phyloP scores from a whole-genome alignment of 2,113 vertebrate species.

The Corvus hawaiiensis region DNA sequence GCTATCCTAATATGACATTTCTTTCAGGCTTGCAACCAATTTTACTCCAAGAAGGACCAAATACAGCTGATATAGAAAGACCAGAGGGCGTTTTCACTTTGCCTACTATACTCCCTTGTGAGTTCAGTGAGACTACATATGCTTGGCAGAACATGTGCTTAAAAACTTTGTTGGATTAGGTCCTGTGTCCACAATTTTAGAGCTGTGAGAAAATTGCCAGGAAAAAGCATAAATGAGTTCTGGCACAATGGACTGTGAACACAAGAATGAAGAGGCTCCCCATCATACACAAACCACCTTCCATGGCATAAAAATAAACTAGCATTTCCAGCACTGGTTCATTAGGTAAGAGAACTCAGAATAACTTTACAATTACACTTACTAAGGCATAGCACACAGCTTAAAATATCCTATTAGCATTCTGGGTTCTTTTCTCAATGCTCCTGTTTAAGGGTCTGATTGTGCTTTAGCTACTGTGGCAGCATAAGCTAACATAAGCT shows the following conservation, averaged over 20 bases:
- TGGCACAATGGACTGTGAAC: background rate
- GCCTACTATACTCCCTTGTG: background rate
- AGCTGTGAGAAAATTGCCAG: constrained; percentile 38
- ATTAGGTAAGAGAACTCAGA: background rate
- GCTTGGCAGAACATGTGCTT: background rate
- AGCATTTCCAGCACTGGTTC: background rate
- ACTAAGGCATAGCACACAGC: background rate
- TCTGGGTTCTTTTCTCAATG: background rate
- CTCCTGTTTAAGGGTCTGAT: background rate
- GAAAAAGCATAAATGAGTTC: constrained; percentile 26
- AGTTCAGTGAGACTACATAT: background rate
- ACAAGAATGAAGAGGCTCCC: background rate
- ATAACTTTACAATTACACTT: background rate
- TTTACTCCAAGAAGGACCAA: background rate
- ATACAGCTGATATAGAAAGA: background rate
- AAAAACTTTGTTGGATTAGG: background rate
- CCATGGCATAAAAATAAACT: background rate
- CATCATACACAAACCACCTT: background rate
- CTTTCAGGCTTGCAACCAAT: background rate
- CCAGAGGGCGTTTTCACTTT: background rate
- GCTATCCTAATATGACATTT: constrained; percentile 30
- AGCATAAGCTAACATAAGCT: background rate
- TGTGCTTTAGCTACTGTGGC: background rate
- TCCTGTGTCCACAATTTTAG: background rate
- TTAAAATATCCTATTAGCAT: background rate